Conservation (phyloP, 2,888 invertebrate species). For the Xestia rhomboidea region DNA sequence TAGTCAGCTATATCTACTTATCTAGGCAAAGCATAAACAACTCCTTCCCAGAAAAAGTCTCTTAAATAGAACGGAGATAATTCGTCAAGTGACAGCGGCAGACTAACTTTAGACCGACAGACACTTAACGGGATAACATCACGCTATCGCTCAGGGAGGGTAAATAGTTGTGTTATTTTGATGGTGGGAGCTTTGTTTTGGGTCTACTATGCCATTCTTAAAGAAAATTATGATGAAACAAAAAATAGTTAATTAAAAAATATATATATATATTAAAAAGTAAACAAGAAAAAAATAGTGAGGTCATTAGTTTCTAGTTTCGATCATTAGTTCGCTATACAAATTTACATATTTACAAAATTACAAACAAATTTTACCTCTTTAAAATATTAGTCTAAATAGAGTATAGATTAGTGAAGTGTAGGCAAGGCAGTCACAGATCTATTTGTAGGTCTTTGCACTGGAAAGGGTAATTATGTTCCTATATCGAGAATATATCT, state of each 20-base stretch:
- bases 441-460: background rate
- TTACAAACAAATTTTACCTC: too few relatives aligned
- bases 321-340: too few relatives aligned
- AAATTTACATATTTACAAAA: too few relatives aligned
- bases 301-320: too few relatives aligned
- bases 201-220: background rate
- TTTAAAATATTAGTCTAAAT: too few relatives aligned
- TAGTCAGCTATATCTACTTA: background rate
- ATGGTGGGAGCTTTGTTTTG: background rate
- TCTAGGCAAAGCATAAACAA: background rate
- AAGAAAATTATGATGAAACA: background rate
- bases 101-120: constrained; percentile 20
- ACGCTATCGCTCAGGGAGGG: constrained; percentile 13
- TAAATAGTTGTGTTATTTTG: constrained; percentile 25
- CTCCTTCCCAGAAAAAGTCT: background rate
- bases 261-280: too few relatives aligned
- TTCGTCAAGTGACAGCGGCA: constrained; percentile 43
- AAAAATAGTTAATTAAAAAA: too few relatives aligned
- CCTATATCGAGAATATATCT: background rate
- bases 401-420: background rate
- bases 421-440: background rate
- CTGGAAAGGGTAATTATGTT: background rate
- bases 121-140: constrained; percentile 33
- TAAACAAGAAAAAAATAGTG: too few relatives aligned
- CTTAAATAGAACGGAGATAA: constrained; percentile 31